Evolutionary conservation across 2,888 invertebrate genomes (phyloP).

Genomic region (Atherix ibis): DNA sequence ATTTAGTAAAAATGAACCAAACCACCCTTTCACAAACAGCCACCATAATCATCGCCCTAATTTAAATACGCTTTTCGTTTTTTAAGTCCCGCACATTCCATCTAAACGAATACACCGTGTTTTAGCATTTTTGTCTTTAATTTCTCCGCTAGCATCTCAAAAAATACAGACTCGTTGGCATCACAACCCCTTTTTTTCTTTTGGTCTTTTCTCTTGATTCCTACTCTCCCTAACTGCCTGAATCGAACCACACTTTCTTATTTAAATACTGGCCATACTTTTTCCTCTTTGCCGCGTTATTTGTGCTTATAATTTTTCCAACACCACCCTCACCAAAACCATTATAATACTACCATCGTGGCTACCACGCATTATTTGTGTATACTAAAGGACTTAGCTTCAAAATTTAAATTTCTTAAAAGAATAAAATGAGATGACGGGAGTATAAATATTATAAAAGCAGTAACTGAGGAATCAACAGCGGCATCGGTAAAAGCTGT

Average conservation of each 20-base stretch:
- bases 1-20: conserved; percentile 5
- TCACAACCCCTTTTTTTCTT: too few relatives aligned
- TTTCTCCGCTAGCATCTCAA: too few relatives aligned
- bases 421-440: conserved; percentile 6
- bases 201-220: background rate
- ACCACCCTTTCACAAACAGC: conserved; percentile 9
- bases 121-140: too few relatives aligned
- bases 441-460: conserved; percentile 1
- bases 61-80: conserved; percentile 18
- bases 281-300: background rate
- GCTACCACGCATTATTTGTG: too few relatives aligned
- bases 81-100: conserved; percentile 3
- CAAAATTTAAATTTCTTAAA: conserved; percentile 9
- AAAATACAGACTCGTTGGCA: too few relatives aligned
- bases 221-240: conserved; percentile 4
- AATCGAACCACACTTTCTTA: conserved; percentile 1
- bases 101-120: too few relatives aligned
- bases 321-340: conserved; percentile 1
- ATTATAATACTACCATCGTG: too few relatives aligned
- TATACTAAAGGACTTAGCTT: too few relatives aligned
- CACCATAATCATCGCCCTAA: conserved; percentile 19
- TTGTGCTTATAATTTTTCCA: background rate
- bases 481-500: background rate
- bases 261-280: background rate
- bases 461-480: background rate